Base-by-base conservation (phyloP, 2,797 vertebrate genomes). In the Hipposideros larvatus region DNA sequence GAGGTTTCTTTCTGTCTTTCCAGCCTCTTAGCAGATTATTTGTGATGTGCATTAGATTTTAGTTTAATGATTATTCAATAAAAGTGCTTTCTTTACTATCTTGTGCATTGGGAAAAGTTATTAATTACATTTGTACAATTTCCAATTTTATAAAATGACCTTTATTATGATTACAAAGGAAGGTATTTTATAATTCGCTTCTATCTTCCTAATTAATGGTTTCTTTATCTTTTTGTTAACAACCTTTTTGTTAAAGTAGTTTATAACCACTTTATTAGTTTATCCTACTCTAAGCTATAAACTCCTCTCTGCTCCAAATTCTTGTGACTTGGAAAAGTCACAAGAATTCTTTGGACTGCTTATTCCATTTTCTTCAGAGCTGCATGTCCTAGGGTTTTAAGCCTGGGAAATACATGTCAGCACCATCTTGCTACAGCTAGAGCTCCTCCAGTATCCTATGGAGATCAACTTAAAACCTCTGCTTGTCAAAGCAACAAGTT, bases 231-330 rank as follows among this genome's bases (percentile, higher is more conserved):
- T 93, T 83, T 66, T 87, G 2, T 90, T 82, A 71, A 43, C 77
- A 68, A 43, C 68, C 16, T 85, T 51, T 51, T 51, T 14, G 48
- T 51, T 51, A 51, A 51, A 51, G 48, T 51, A 51, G 46, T 82
- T 94, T 63, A 70, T 46, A 80, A 51, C n/a, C 53, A 55, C 41
- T 79, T 84, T 87, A 28, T 79, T 91, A 31, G 31, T 74, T 90
- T 90, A 73, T 66, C 37, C 71, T 87, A 71, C 13, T 92, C 5
- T 70, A 57, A 71, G 37, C 68, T 93, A 5, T 87, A 61, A 53
- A 26, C 16, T 90, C 26, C 13, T 90, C 31, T 83, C 21, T 53
- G 15, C 2, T 79, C 74, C 43, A 90, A 86, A 84, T 57, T 86
- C 53, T 89, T 57, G 41, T 13, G 22, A 95, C 37, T 51, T 83